Evolutionary conservation across 2,797 vertebrate genomes (phyloP), one percentile per base, ranked within the genome.

Genomic region (Labroides dimidiatus): DNA sequence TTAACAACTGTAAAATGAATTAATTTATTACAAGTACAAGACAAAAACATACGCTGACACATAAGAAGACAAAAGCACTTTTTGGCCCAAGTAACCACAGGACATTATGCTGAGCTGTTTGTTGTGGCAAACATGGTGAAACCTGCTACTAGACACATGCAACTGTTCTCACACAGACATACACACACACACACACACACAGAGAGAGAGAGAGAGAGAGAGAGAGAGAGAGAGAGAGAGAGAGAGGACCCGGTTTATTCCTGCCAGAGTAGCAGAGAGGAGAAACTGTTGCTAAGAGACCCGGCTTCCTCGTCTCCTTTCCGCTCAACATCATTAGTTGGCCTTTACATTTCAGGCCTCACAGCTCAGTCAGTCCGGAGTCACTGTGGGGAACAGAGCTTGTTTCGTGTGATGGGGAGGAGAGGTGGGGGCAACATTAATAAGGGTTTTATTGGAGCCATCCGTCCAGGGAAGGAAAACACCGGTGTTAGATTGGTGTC

Each of bases 221-320:
- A n/a, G n/a, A n/a, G n/a, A n/a, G n/a, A n/a, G n/a, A n/a, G n/a
- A n/a, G n/a, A n/a, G n/a, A n/a, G 6, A 27, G 24, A 27, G 24
- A 45, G 17, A 8, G 30, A 33, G 30, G 30, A 51, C 20, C 41
- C 33, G 76, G 69, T 84, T 85, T 76, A 73, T 87, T 82, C 30
- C 64, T 64, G 73, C 64, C 58, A 73, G 72, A 42, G 68, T 23
- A 56, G 72, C 37, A 21, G 58, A 64, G 69, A 78, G 64, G 64
- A 73, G 62, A 79, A 88, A 82, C 85, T 82, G 89, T 93, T 92
- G 91, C 91, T 92, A 91, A 90, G 91, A 90, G 88, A 92, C 90
- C 73, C 54, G 48, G 70, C 63, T 78, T 81, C 68, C 78, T 82
- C 43, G 57, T 79, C 66, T 85, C 61, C 83, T 33, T 74, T 63